Evolutionary conservation across 35 echinoderm and acorn worm species (phyloP), one percentile per base, ranked within the genome.

Genomic region (Apostichopus parvimensis): DNA sequence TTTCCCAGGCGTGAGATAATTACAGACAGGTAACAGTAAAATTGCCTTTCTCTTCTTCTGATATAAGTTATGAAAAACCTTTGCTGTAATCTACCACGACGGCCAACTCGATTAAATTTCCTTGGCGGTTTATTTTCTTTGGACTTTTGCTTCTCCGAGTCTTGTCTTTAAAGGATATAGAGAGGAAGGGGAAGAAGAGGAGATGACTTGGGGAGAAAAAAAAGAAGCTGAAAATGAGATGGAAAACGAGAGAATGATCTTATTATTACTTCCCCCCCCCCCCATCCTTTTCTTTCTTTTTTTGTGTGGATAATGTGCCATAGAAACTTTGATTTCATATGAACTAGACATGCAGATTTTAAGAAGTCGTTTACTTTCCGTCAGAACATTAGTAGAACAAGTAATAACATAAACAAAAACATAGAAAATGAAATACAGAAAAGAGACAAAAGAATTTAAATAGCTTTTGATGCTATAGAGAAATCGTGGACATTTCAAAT

Each of bases 1-100:
- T 84, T 84, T 84, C 81, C 81, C 81, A 84, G 81, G 81, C 81
- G 81, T 84, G 57, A 59, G 81, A 58, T 58, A 55, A 84, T 84
- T 84, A 84, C 81, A 23, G 58, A 58, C 6, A 84, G 81, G 81
- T 84, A 84, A 84, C 81, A 59, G 55, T 21, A 53, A 84, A 59
- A 59, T 54, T 58, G 17, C 54, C 56, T 84, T n/a, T 84, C 56
- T 18, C n/a, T 53, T 53, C 18, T 84, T 58, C 21, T 56, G 56
- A 84, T 84, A 52, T 58, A 56, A 59, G 55, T n/a, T 84, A 84
- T 60, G 81, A 23, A 56, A 59, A 84, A 59, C 14, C 28, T 0
- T 58, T 52, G 23, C 21, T 58, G 55, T 84, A 84, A 84, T 84
- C 81, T 59, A 22, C 71, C 14, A 15, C 81, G 81, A 84, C 54